Base-by-base conservation (phyloP, 2,113 vertebrate species). In the Mesitornis unicolor region DNA sequence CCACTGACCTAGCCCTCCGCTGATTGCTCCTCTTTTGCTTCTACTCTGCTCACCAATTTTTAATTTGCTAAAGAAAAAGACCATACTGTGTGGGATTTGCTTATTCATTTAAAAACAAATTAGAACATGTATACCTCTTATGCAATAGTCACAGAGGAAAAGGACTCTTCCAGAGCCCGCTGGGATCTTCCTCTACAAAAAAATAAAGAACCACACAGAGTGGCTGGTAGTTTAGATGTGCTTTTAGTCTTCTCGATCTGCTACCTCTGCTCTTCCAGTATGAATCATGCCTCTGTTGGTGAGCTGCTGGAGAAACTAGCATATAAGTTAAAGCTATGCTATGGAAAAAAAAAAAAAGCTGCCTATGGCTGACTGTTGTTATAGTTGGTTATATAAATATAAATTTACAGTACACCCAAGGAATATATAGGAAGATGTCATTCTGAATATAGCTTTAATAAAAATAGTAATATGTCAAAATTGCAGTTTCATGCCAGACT, bases 191-290 rank as follows among this genome's bases (percentile, higher is more conserved):
- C 9, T 4, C 18, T 48, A 8, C 3, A 8, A 16, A 57, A 31
- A 45, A 60, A 54, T 4, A 0, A n/a, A n/a, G 33, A 57, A 13
- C 4, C 6, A 68, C 2, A 2, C 16, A 28, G 33, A 29, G 13
- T 21, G 18, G 15, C 5, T 69, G 11, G 16, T 22, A 33, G 8
- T 29, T 70, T 45, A 70, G 21, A 13, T 35, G 15, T 40, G 11
- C 11, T 84, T 40, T 79, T 53, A 59, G 31, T 38, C 12, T 40
- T 61, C 22, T 48, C 25, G 7, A 80, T 84, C 40, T 59, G 17
- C 21, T n/a, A 53, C 26, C 4, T 68, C n/a, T 68, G 36, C 8
- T 78, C 92, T 82, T 36, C 24, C n/a, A 42, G 38, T 47, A n/a
- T 36, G 38, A 82, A 68, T 57, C 48, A 47, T 9, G 1, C 3